A percentile compares a stretch with the other conserved stretches of the same genome.
These are phyloP conservation scores for Microchrysa polita DNA, from an alignment of 2,888 invertebrate genomes.

Conservation along the genomic window DNA sequence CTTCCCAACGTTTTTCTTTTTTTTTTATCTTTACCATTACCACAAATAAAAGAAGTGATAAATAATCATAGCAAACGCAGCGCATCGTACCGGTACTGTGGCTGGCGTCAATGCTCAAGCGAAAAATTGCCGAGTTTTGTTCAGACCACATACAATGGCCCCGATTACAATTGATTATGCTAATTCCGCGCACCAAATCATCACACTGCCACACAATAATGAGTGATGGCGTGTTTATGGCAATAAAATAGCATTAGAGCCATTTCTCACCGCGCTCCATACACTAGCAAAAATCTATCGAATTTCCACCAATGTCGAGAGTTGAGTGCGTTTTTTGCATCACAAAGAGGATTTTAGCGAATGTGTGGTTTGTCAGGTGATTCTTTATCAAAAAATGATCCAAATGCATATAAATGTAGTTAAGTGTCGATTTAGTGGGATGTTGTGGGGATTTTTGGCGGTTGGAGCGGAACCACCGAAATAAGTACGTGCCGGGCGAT, in stretches of 20 bases:
- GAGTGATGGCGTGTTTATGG: constrained; percentile 19
- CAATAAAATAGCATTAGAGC: constrained; percentile 18
- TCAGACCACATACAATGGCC: constrained; percentile 12
- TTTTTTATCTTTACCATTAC: background rate
- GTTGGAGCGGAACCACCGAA: background rate
- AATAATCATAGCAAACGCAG: background rate
- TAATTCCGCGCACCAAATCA: background rate
- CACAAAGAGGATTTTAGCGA: constrained; percentile 4
- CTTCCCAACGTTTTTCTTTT: background rate
- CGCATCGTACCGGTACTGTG: background rate
- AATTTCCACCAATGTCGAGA: background rate
- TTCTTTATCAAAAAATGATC: constrained; percentile 5
- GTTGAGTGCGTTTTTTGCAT: too few relatives aligned
- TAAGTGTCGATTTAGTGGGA: background rate
- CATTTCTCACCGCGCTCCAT: too few relatives aligned
- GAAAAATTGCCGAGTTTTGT: constrained; percentile 14
- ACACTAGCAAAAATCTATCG: background rate
- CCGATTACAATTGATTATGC: constrained; percentile 21
- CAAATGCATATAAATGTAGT: constrained; percentile 14
- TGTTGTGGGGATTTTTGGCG: background rate
- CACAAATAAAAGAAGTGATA: background rate
- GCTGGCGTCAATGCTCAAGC: background rate
- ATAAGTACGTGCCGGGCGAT: background rate
- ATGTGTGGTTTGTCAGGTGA: background rate
- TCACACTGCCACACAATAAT: too few relatives aligned